These are phyloP conservation scores for Corydoras maculifer DNA, from an alignment of 2,113 vertebrate genomes.

Conservation along the genomic window DNA sequence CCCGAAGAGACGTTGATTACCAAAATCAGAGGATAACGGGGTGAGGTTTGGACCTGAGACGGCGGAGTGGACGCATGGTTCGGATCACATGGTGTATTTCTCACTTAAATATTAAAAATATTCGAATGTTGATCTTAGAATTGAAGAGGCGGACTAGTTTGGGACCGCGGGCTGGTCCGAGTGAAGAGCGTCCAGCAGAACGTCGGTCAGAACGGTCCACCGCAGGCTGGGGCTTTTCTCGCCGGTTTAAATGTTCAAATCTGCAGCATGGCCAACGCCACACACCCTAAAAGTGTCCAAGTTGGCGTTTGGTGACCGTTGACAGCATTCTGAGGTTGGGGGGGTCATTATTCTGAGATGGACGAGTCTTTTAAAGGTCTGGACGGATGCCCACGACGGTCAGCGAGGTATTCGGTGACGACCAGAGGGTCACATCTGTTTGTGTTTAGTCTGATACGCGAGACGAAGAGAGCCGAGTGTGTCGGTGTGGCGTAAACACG, in stretches of 20 bases:
- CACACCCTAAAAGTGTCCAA: neutral
- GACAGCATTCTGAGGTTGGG: conserved; percentile 24
- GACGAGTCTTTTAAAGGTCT: conserved; percentile 4
- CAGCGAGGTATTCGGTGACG: conserved; percentile 1
- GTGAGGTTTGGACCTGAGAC: no score
- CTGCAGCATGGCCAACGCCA: neutral
- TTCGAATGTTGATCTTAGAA: no score
- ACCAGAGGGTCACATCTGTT: conserved; percentile 19
- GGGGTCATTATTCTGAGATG: conserved; percentile 18
- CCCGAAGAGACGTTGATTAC: no score
- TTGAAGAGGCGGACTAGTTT: no score
- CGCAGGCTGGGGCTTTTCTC: conserved; percentile 20
- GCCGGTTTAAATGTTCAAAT: conserved; percentile 7
- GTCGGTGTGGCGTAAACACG: neutral
- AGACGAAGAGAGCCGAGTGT: no score
- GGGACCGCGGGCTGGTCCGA: no score
- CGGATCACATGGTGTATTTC: no score
- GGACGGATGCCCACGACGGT: neutral
- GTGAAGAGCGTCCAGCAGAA: neutral
- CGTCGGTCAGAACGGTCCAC: neutral
- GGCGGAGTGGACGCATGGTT: no score
- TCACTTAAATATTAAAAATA: no score
- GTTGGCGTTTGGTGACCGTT: conserved; percentile 1
- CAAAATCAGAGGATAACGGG: no score
- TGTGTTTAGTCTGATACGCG: neutral